Conservation (phyloP, 2,113 vertebrate genomes). For the Butorides virescens region DNA sequence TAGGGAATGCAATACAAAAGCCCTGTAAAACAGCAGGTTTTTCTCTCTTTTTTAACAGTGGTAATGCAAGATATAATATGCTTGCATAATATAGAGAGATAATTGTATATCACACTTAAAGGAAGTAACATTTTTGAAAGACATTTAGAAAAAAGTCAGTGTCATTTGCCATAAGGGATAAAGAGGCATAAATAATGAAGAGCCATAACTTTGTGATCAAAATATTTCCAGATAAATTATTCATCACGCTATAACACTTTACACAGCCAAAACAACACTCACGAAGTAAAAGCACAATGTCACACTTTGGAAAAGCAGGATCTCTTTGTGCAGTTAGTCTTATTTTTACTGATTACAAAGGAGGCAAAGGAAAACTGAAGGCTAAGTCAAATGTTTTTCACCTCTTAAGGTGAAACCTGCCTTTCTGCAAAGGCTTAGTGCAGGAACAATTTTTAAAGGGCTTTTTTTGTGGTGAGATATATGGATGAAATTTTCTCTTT, state of each 20-base stretch:
- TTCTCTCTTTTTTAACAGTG: background rate
- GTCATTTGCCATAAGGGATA: background rate
- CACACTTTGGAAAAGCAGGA: background rate
- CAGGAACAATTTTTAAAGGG: background rate
- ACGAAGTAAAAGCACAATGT: background rate
- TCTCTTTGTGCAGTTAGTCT: background rate
- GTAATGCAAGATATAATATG: background rate
- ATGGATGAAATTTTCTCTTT: background rate
- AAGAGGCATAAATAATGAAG: background rate
- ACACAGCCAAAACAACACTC: background rate
- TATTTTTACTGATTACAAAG: background rate
- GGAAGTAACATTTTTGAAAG: background rate
- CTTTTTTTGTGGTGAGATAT: background rate
- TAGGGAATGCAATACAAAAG: background rate
- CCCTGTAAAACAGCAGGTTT: background rate
- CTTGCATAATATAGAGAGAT: background rate
- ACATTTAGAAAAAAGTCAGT: background rate
- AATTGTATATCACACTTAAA: background rate
- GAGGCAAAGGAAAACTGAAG: background rate
- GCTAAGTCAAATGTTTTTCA: background rate
- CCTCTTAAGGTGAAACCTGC: background rate
- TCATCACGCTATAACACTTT: background rate
- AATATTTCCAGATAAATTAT: conserved; percentile 4
- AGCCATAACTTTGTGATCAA: background rate
- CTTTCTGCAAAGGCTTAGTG: background rate